Base-by-base conservation (phyloP, 2,113 vertebrate species). In the Procavia capensis region DNA sequence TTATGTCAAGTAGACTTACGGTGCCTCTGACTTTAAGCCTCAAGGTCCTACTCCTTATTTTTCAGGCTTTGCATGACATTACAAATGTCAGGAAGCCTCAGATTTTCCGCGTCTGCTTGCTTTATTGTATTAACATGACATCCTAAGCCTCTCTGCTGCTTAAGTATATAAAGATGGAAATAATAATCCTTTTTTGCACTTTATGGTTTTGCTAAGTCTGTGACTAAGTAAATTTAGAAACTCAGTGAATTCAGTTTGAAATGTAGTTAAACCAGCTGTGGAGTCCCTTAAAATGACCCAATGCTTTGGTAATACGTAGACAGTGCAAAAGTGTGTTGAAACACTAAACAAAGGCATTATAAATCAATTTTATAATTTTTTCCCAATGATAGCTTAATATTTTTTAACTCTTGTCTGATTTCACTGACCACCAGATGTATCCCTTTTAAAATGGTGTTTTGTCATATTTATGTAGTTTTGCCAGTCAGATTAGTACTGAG, bases 181-280 rank as follows among this genome's bases (percentile, higher is more conserved):
- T 95, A 93, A 91, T 78, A 94, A 93, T 92, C 50, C 54, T 31
- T 93, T 93, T 91, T 91, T 91, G 20, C 54, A 90, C 79, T 93
- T 94, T 91, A 88, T 47, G 36, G n/a, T 70, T 88, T 94, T 81
- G 54, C 75, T 54, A 92, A 85, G 41, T 88, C 83, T 94, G 20
- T 89, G 63, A 93, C 61, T 88, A 83, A 85, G 81, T 74, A 78
- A 91, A 95, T 90, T 91, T 79, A 95, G 74, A 86, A 95, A 93
- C 57, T 64, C 68, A 59, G n/a, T 78, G 41, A 82, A 59, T 94
- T 97, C 54, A 79, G 9, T 80, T 88, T 72, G 68, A 86, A 90
- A 86, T 81, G 41, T 87, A 91, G 31, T 80, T 63, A 93, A 80
- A 70, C 14, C 34, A 83, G 41, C 5, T 76, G 5, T 74, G 93